Conservation (phyloP, 2,797 vertebrate genomes). For the Cryptoprocta ferox region DNA sequence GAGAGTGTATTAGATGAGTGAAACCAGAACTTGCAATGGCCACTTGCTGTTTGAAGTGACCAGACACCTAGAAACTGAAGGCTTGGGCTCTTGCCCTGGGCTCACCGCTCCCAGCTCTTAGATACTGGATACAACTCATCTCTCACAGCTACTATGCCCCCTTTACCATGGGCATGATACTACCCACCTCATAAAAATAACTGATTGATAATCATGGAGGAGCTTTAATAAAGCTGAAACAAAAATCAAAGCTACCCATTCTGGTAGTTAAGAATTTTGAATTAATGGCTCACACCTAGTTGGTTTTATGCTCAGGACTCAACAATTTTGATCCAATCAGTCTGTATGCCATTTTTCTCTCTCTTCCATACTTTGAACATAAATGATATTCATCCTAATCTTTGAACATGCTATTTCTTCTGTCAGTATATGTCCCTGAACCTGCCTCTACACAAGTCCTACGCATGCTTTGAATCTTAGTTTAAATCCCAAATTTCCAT, state of each 20-base stretch:
- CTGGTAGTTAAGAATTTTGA: not conserved
- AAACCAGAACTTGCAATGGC: not conserved
- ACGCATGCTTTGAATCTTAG: not conserved
- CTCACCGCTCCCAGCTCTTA: not conserved
- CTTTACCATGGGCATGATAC: not conserved
- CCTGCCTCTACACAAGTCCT: not conserved
- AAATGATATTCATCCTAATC: not conserved
- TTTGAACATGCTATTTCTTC: not conserved
- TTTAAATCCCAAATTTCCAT: not conserved
- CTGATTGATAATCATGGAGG: not conserved
- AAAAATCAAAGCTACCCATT: slow-evolving; percentile 1
- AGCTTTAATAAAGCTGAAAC: not conserved
- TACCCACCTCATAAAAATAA: not conserved
- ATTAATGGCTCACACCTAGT: not conserved
- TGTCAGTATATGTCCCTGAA: not conserved
- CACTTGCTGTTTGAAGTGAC: not conserved
- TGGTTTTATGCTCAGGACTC: not conserved
- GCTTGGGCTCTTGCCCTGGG: not conserved
- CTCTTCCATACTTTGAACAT: not conserved
- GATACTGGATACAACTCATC: not conserved
- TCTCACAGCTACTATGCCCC: not conserved
- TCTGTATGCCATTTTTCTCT: not conserved
- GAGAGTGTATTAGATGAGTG: not conserved
- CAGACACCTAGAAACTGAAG: not conserved
- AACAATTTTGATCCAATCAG: not conserved